Evolutionary conservation across 2,797 vertebrate species (phyloP).

Genomic region (Phoeniculus purpureus): DNA sequence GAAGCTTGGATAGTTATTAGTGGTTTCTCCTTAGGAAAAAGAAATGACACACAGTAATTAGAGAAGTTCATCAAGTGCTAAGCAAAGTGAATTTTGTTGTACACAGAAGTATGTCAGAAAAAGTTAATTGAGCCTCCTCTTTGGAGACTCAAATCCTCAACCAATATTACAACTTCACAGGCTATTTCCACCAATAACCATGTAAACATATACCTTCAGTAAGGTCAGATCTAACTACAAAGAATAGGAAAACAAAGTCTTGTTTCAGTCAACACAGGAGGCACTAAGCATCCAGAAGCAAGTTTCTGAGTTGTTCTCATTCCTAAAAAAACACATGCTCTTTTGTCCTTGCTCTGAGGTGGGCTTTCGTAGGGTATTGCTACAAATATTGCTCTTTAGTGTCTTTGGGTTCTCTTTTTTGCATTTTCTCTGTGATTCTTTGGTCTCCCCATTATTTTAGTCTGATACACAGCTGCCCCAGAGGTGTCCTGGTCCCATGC

Average conservation of each 20-base stretch:
- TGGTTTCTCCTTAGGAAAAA: neutral
- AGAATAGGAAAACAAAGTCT: neutral
- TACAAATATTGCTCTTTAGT: neutral
- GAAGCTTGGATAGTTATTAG: neutral
- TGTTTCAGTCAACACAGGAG: neutral
- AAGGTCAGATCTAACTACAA: neutral
- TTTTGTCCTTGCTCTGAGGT: neutral
- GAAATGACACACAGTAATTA: neutral
- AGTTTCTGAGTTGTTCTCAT: neutral
- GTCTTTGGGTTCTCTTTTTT: neutral
- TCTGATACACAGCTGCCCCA: neutral
- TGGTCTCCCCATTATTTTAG: neutral
- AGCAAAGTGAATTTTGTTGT: neutral
- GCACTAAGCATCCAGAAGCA: neutral
- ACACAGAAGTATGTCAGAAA: neutral
- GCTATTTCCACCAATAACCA: neutral
- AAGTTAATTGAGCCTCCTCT: neutral
- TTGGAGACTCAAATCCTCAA: neutral
- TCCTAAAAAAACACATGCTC: neutral
- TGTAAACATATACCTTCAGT: neutral
- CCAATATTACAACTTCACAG: neutral
- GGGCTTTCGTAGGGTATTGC: neutral
- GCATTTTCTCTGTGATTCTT: neutral
- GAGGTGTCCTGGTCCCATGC: neutral
- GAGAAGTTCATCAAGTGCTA: conserved; percentile 8